Evolutionary conservation across 2,888 invertebrate genomes (phyloP).

Genomic region (Anthophora plumipes): DNA sequence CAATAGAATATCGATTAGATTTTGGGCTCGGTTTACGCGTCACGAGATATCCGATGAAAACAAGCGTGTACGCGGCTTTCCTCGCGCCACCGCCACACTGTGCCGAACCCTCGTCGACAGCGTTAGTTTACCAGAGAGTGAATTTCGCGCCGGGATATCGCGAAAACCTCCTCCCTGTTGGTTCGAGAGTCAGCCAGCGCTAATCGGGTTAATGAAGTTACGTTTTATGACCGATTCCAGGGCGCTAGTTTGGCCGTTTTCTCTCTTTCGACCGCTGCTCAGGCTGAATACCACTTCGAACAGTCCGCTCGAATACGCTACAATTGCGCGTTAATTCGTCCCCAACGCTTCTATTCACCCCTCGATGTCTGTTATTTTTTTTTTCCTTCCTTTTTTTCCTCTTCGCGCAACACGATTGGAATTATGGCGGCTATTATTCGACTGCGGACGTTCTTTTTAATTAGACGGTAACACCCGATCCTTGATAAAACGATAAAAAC

Average conservation of each 20-base stretch:
- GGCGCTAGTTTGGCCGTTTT: conserved; percentile 24
- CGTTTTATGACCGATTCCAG: conserved; percentile 62
- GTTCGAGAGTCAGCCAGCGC: conserved; percentile 26
- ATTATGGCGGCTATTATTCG: conserved; percentile 3
- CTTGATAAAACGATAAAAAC: neutral
- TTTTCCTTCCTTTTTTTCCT: neutral
- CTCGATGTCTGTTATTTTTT: neutral
- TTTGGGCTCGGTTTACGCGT: conserved; percentile 68
- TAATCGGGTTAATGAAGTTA: conserved; percentile 70
- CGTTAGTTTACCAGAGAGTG: conserved; percentile 42
- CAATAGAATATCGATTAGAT: conserved; percentile 73
- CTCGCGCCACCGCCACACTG: conserved; percentile 36
- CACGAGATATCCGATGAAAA: conserved; percentile 67
- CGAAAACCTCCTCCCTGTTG: conserved; percentile 37
- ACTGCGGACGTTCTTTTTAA: neutral
- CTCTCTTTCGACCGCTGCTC: conserved; percentile 1
- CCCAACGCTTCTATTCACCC: neutral
- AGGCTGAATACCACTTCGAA: conserved; percentile 11
- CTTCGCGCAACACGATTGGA: neutral
- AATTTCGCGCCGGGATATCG: conserved; percentile 60
- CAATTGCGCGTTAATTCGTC: conserved; percentile 31
- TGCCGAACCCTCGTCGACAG: conserved; percentile 55
- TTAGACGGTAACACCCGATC: neutral
- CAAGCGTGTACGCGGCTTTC: conserved; percentile 45
- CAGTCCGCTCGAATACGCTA: conserved; percentile 3